These are phyloP conservation scores for Vulpes vulpes DNA, from an alignment of 2,113 vertebrate species.

Conservation along the genomic window DNA sequence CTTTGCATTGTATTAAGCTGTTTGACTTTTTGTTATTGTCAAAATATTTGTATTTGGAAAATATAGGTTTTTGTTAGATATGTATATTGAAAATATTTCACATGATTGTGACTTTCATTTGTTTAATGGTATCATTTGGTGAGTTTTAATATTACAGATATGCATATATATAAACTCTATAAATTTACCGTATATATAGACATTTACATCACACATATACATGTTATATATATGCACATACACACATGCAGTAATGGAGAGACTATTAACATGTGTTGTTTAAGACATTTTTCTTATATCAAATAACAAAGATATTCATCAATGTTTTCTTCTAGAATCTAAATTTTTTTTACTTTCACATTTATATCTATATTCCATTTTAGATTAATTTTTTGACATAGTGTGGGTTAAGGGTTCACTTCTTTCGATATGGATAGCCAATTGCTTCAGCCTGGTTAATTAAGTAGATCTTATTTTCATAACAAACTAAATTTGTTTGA, in stretches of 20 bases:
- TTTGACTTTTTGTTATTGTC: background rate
- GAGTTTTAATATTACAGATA: background rate
- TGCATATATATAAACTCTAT: background rate
- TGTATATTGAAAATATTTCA: background rate
- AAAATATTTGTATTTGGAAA: background rate
- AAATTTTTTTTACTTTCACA: background rate
- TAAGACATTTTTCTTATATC: background rate
- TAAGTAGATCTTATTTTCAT: background rate
- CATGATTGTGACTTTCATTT: background rate
- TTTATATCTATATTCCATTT: background rate
- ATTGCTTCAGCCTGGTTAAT: background rate
- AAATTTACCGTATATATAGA: background rate
- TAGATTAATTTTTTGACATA: background rate
- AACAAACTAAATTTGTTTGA: background rate
- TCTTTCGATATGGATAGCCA: background rate
- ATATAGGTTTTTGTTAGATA: background rate
- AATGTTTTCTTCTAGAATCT: background rate
- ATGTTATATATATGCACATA: background rate
- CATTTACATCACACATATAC: background rate
- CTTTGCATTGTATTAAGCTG: background rate
- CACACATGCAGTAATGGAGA: background rate
- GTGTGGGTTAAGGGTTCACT: background rate
- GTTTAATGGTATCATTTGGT: background rate
- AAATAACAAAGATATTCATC: background rate
- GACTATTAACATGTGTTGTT: background rate